These are phyloP conservation scores for Tachina grossa DNA, from an alignment of 2,888 invertebrate genomes.

Conservation along the genomic window DNA sequence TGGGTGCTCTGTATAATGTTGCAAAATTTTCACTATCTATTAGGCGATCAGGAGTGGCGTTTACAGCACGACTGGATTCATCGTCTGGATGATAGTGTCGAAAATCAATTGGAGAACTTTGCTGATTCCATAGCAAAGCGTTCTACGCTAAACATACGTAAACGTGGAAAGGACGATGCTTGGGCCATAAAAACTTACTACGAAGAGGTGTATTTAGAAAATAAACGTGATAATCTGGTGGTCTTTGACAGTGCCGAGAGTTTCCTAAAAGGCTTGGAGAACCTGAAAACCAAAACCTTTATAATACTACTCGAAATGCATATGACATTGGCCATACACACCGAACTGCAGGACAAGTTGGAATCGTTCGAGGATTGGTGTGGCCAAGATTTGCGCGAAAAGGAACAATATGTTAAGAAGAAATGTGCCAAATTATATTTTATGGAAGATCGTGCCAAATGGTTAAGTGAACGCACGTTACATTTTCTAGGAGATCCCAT, in stretches of 20 bases:
- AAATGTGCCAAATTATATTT: constrained; percentile 80
- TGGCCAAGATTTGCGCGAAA: constrained; percentile 77
- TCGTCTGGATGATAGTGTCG: constrained; percentile 59
- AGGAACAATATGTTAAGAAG: constrained; percentile 78
- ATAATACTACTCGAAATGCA: constrained; percentile 80
- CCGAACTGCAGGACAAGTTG: constrained; percentile 77
- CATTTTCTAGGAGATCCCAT: constrained; percentile 76
- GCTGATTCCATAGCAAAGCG: constrained; percentile 79
- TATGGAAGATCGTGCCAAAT: constrained; percentile 78
- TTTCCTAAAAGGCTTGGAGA: constrained; percentile 78
- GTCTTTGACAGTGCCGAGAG: constrained; percentile 78
- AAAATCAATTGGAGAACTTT: constrained; percentile 78
- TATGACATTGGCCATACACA: constrained; percentile 78
- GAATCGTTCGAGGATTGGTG: constrained; percentile 80
- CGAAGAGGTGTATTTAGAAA: constrained; percentile 78
- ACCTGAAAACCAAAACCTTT: constrained; percentile 80
- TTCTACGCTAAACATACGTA: constrained; percentile 77
- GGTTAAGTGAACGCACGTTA: constrained; percentile 75
- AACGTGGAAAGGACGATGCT: constrained; percentile 80
- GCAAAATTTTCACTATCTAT: constrained; percentile 82
- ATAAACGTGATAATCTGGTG: constrained; percentile 77
- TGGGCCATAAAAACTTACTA: constrained; percentile 81
- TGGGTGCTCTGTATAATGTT: constrained; percentile 80
- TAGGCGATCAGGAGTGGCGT: constrained; percentile 81
- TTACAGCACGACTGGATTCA: constrained; percentile 81